Conservation (phyloP, 2,888 invertebrate genomes). For the Noctua janthe region DNA sequence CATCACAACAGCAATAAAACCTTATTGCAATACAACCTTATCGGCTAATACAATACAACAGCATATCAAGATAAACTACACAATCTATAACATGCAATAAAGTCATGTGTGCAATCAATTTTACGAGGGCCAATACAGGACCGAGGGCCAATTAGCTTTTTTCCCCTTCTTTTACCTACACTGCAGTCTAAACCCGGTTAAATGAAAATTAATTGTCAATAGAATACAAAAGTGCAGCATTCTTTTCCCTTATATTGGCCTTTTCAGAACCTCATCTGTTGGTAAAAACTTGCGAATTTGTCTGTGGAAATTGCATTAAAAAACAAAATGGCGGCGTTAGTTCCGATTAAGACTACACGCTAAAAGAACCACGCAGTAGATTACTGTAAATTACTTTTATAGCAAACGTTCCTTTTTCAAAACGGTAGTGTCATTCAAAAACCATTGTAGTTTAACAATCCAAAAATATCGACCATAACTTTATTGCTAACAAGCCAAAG, state of each 20-base stretch:
- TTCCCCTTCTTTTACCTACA: not conserved
- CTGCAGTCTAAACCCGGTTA: too few species aligned
- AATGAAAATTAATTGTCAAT: not conserved
- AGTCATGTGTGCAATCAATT: slow-evolving; percentile 27
- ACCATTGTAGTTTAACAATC: not conserved
- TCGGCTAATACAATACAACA: slow-evolving; percentile 15
- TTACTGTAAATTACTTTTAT: not conserved
- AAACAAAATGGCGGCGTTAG: not conserved
- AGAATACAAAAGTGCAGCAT: not conserved
- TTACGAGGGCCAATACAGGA: slow-evolving; percentile 24
- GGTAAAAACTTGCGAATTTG: not conserved
- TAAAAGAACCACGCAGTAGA: not conserved
- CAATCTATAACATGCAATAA: slow-evolving; percentile 24
- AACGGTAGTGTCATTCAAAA: not conserved
- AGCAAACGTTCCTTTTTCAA: slow-evolving; percentile 13
- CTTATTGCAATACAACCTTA: slow-evolving; percentile 36
- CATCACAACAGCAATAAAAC: not conserved
- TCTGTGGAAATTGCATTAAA: not conserved
- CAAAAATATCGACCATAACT: not conserved
- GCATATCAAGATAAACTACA: slow-evolving; percentile 37
- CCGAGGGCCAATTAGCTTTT: not conserved
- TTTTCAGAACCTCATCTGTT: not conserved
- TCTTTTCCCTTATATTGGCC: not conserved
- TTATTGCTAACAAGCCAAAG: slow-evolving; percentile 1
- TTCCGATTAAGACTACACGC: not conserved